Evolutionary conservation across 37 sponge, comb jelly and placozoan genomes (phyloP), one percentile per base, ranked within the genome.

Genomic region (Dysidea cf. avara): DNA sequence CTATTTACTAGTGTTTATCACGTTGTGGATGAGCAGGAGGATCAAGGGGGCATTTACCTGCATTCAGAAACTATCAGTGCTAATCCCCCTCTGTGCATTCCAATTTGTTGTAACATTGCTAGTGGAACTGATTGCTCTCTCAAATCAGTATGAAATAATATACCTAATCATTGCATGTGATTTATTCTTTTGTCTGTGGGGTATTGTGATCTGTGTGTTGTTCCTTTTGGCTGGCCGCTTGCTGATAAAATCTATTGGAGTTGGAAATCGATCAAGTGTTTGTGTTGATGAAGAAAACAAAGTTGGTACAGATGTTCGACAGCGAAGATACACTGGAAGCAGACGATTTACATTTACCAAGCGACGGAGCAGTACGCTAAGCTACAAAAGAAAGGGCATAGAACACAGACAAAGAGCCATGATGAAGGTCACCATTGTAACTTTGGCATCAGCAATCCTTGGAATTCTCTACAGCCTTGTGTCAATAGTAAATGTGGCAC

Each of bases 1-100:
- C 66, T 87, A 82, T 69, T 77, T 83, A 0, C 69, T 87, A 16
- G 79, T 87, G 31, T 82, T 87, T 46, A 50, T 87, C 22, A 78
- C 88, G 0, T 68, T 87, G 2, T 46, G 56, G 29, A 21, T 61
- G 9, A 81, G 82, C 65, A 68, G 67, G 0, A 76, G 73, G 58
- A 72, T 87, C 1, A 31, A 68, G n/a, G 21, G 77, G 11, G 88
- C 81, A 13, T 39, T 39, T 24, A 28, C 73, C 1, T 75, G 75
- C 39, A 2, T 80, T 0, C 87, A 86, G 61, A n/a, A 34, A 21
- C 43, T 69, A 31, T 52, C 52, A 22, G 29, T 86, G 24, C 29
- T 86, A 13, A 75, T 86, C 20, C 87, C 87, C 7, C 48, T 86
- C 25, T 66, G 74, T 34, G 66, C 74, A 29, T 16, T 74, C 6